Evolutionary conservation across 2,797 vertebrate genomes (phyloP).

Genomic region (Dendrocincla tyrannina): DNA sequence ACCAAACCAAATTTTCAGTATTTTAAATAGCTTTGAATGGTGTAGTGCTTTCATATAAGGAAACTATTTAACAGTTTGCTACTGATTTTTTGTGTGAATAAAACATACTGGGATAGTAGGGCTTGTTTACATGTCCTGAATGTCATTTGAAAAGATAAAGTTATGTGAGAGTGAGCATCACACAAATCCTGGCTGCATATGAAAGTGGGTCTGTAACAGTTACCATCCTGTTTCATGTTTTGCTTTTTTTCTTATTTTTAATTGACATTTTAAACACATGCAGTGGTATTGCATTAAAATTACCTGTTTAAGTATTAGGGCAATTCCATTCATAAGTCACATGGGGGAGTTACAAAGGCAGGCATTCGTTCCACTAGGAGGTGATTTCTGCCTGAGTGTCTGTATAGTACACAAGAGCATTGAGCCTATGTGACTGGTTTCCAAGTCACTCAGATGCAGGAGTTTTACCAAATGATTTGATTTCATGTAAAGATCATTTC

Average conservation of each 20-base stretch:
- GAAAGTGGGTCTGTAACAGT: conserved; percentile 44
- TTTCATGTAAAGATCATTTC: not conserved
- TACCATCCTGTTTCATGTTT: not conserved
- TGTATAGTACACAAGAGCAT: not conserved
- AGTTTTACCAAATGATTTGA: not conserved
- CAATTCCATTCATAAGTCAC: conserved; percentile 45
- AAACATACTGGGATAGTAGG: not conserved
- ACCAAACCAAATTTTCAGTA: not conserved
- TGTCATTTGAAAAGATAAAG: conserved; percentile 9
- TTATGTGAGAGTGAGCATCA: conserved; percentile 1
- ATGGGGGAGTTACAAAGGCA: conserved; percentile 15
- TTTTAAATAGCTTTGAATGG: not conserved
- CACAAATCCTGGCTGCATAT: conserved; percentile 42
- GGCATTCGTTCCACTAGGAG: conserved; percentile 29
- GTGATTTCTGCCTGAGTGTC: conserved; percentile 28
- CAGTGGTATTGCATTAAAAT: conserved; percentile 34
- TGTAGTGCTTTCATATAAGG: not conserved
- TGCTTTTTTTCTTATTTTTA: conserved; percentile 44
- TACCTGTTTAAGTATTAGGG: conserved; percentile 47
- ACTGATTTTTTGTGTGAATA: not conserved
- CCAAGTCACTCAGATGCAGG: not conserved
- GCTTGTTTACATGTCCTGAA: conserved; percentile 15
- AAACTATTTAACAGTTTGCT: not conserved
- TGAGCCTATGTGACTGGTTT: not conserved
- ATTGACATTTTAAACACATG: conserved; percentile 57